Conservation (phyloP, 2,797 vertebrate species). For the Fringilla coelebs region DNA sequence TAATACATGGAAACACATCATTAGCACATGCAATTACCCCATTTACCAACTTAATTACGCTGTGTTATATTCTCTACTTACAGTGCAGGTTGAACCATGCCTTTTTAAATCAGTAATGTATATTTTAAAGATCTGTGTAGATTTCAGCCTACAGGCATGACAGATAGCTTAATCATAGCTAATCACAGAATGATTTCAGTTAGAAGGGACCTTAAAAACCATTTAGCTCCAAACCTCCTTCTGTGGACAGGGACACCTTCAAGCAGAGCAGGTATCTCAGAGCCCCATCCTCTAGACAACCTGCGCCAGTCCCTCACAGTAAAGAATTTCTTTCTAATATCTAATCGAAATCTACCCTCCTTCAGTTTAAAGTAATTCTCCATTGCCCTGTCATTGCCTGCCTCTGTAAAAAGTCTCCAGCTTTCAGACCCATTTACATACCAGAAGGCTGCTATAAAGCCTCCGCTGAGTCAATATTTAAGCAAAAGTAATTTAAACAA, state of each 20-base stretch:
- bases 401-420: neutral
- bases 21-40: constrained; percentile 69
- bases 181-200: neutral
- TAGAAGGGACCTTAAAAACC: neutral
- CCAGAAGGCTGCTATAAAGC: neutral
- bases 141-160: neutral
- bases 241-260: neutral
- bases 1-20: constrained; percentile 70
- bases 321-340: neutral
- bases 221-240: neutral
- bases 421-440: neutral
- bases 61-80: constrained; percentile 47
- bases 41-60: constrained; percentile 63
- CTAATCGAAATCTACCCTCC: neutral
- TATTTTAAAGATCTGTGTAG: neutral
- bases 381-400: neutral
- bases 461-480: neutral
- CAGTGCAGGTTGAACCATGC: constrained; percentile 30
- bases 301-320: neutral
- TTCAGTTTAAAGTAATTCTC: neutral
- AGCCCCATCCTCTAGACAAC: neutral
- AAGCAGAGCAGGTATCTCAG: neutral
- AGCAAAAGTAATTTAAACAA: neutral
- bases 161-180: neutral
- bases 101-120: constrained; percentile 7